A percentile compares a stretch with the other conserved stretches of the same genome.
These are phyloP conservation scores for Orthonyx spaldingii DNA, from an alignment of 2,113 vertebrate genomes.

Conservation along the genomic window DNA sequence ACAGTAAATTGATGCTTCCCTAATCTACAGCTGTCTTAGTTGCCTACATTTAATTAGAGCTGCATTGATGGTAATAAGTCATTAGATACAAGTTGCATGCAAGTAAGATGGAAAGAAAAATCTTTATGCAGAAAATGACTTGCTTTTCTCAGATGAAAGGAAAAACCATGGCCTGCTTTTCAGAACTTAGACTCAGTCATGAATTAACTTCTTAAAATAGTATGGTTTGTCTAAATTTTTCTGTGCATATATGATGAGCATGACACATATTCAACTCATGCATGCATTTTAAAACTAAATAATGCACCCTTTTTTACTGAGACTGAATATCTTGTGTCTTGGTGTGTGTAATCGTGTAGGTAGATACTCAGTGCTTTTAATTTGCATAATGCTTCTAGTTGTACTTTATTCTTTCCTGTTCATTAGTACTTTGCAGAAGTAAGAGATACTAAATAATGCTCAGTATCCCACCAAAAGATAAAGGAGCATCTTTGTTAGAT, in stretches of 20 bases:
- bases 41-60: not conserved
- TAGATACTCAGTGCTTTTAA: not conserved
- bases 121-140: not conserved
- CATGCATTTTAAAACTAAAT: not conserved
- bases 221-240: not conserved
- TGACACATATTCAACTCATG: not conserved
- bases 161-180: not conserved
- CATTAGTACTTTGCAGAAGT: not conserved
- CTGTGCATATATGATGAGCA: accelerated
- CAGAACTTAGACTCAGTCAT: not conserved
- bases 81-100: not conserved
- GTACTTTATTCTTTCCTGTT: not conserved
- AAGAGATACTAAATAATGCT: not conserved
- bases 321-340: not conserved
- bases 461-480: not conserved
- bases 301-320: not conserved
- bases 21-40: not conserved
- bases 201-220: not conserved
- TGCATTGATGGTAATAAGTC: not conserved
- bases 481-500: not conserved
- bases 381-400: not conserved
- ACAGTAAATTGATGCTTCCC: not conserved
- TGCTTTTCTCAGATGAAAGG: not conserved
- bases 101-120: not conserved
- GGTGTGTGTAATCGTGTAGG: not conserved